These are phyloP conservation scores for Psilopogon haemacephalus DNA, from an alignment of 2,113 vertebrate genomes.

Conservation along the genomic window DNA sequence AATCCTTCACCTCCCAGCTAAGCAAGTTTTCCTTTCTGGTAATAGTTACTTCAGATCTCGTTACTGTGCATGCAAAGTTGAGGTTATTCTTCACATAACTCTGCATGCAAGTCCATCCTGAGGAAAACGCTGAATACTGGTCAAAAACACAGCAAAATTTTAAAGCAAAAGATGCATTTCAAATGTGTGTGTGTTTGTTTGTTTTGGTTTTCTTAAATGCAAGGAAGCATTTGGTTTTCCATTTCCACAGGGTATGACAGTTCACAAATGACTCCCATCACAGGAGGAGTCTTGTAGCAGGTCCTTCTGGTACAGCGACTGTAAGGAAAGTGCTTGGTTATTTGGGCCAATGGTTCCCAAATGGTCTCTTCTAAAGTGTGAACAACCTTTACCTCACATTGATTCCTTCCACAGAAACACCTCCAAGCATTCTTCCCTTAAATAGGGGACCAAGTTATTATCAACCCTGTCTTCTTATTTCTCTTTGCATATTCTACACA, in stretches of 20 bases:
- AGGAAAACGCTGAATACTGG: not conserved
- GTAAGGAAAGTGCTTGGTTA: not conserved
- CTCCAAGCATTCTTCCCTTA: not conserved
- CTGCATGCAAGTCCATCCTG: not conserved
- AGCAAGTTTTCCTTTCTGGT: slow-evolving; percentile 12
- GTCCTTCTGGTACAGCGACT: not conserved
- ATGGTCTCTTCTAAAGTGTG: not conserved
- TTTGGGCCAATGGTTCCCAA: not conserved
- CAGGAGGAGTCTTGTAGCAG: not conserved
- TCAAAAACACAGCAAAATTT: not conserved
- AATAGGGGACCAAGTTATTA: not conserved
- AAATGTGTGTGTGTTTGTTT: not conserved
- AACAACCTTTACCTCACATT: not conserved
- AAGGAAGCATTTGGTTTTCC: not conserved
- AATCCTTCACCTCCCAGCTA: not conserved
- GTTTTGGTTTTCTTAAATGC: not conserved
- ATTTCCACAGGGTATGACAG: not conserved
- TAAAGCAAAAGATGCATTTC: not conserved
- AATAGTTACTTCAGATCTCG: slow-evolving; percentile 32
- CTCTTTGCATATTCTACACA: not conserved
- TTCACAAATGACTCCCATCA: not conserved
- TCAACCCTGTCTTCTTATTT: not conserved
- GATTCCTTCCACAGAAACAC: not conserved
- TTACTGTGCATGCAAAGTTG: slow-evolving; percentile 16
- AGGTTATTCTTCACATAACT: not conserved